Conservation (phyloP, 2,797 vertebrate species). For the Hemitrygon akajei region DNA sequence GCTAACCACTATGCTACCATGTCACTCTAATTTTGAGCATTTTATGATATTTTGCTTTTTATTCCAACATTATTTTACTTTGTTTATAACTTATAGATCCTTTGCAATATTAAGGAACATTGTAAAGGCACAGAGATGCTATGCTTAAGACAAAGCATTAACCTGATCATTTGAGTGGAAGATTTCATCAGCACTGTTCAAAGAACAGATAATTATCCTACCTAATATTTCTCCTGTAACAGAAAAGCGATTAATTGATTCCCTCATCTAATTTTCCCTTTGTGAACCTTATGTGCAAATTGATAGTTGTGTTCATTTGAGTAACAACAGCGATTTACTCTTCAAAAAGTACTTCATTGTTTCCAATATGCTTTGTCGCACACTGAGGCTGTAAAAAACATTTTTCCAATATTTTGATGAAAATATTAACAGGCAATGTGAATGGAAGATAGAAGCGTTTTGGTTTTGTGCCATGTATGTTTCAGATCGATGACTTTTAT, state of each 20-base stretch:
- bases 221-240: neutral
- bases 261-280: neutral
- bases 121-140: neutral
- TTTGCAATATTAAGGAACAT: neutral
- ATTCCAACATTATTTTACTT: too few relatives aligned
- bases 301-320: neutral
- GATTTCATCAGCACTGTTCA: neutral
- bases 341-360: neutral
- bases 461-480: too few relatives aligned
- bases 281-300: neutral
- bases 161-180: neutral
- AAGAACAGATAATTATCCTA: slow-evolving; percentile 10
- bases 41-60: too few relatives aligned
- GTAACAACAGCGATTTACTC: neutral
- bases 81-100: neutral
- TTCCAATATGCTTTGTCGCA: neutral
- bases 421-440: neutral
- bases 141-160: neutral
- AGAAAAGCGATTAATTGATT: slow-evolving; percentile 5
- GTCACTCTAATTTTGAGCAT: too few relatives aligned
- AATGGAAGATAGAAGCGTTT: neutral
- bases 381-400: neutral
- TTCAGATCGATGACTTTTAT: too few relatives aligned
- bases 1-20: too few relatives aligned
- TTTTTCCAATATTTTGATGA: neutral